These are phyloP conservation scores for Horisme vitalbata DNA, from an alignment of 2,888 invertebrate genomes.

Conservation along the genomic window DNA sequence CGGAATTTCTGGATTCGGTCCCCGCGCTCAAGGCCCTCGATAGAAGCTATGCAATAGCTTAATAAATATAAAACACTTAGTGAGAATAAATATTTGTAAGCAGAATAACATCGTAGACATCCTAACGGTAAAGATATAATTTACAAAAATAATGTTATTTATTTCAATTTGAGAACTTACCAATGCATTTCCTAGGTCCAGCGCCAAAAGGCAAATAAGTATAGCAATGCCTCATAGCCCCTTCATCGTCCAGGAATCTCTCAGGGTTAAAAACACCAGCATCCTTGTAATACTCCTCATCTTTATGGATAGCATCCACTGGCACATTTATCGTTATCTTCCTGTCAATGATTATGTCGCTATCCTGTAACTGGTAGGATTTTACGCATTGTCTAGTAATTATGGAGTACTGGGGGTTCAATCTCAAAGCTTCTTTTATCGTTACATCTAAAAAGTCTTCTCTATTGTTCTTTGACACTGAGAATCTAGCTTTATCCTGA, in stretches of 20 bases:
- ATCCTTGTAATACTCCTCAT: conserved; percentile 58
- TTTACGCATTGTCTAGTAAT: conserved; percentile 67
- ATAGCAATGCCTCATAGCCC: conserved; percentile 46
- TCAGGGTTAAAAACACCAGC: conserved; percentile 62
- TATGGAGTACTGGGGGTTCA: conserved; percentile 68
- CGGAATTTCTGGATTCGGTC: too few species aligned
- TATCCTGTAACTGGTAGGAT: conserved; percentile 61
- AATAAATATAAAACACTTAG: too few species aligned
- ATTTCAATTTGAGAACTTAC: conserved; percentile 45
- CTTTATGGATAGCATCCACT: conserved; percentile 63
- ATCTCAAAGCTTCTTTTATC: conserved; percentile 67
- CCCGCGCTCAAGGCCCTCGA: too few species aligned
- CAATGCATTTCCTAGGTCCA: conserved; percentile 73
- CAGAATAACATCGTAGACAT: too few species aligned
- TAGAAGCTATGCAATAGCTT: too few species aligned
- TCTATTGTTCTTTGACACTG: conserved; percentile 43
- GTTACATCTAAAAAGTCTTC: conserved; percentile 60
- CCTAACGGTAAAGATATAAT: too few species aligned
- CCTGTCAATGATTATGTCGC: conserved; percentile 60
- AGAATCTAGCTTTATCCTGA: conserved; percentile 57
- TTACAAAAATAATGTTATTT: too few species aligned
- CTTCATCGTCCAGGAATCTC: conserved; percentile 57
- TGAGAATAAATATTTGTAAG: too few species aligned
- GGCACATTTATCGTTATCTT: conserved; percentile 66
- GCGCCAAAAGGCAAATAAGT: conserved; percentile 70